A percentile compares a stretch with the other conserved stretches of the same genome.
Evolutionary conservation across 2,113 vertebrate genomes (phyloP).

Genomic region (Chaetodon auriga): DNA sequence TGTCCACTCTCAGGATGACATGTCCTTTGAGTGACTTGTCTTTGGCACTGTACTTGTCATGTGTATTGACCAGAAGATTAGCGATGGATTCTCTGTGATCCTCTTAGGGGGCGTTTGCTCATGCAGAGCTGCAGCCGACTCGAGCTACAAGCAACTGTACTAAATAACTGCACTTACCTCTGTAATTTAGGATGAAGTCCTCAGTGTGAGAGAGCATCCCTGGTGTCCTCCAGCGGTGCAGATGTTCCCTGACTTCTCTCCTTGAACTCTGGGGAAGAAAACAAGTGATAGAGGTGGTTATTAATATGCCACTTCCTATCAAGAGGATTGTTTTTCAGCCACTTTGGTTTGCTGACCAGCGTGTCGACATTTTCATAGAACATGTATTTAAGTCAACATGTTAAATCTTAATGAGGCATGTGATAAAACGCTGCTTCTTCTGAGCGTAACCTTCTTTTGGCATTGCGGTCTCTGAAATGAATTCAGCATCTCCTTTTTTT

Average conservation of each 20-base stretch:
- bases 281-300: conserved; percentile 5
- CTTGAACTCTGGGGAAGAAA: conserved; percentile 55
- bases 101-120: conserved; percentile 73
- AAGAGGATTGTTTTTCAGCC: neutral
- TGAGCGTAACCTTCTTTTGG: conserved; percentile 54
- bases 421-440: conserved; percentile 33
- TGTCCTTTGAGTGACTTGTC: conserved; percentile 68
- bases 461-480: conserved; percentile 47
- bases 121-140: conserved; percentile 54
- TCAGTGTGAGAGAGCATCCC: conserved; percentile 74
- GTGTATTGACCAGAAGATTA: conserved; percentile 79
- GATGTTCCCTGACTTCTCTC: conserved; percentile 45
- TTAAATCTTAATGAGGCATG: conserved; percentile 29
- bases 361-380: neutral
- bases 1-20: conserved; percentile 47
- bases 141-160: conserved; percentile 27
- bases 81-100: conserved; percentile 73
- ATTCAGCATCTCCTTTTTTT: conserved; percentile 47
- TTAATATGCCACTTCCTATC: conserved; percentile 1
- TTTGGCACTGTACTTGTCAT: conserved; percentile 67
- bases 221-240: conserved; percentile 61
- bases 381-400: conserved; percentile 30
- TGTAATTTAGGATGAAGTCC: conserved; percentile 69
- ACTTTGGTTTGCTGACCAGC: neutral
- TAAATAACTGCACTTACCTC: conserved; percentile 76